Base-by-base conservation (phyloP, 53 echinoderm and acorn worm genomes). In the Paracentrotus lividus region DNA sequence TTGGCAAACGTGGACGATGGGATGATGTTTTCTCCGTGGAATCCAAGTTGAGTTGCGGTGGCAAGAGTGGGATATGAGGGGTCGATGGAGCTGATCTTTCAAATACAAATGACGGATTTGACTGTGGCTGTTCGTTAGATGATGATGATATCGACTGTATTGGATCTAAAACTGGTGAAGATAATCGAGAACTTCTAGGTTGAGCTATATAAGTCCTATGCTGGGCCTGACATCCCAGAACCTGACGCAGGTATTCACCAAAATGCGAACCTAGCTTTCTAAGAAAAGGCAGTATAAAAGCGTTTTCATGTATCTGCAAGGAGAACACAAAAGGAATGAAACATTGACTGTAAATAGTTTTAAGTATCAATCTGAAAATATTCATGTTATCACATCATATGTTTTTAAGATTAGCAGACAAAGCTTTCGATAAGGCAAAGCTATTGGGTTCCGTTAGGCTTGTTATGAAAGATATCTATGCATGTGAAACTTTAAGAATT, bases 151-250 rank as follows among this genome's bases (percentile, higher is more conserved):
- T 56, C 24, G 90, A 64, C 0, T 88, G 54, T 38, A 55, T 38
- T 31, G 88, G 57, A 33, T 88, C 56, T 33, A 88, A 57, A 33
- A 58, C 56, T 4, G 34, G 53, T 42, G 47, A 24, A 33, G 59
- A 88, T 58, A 55, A 85, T 14, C 49, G 49, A 31, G 88, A 88
- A 44, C 52, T 58, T 88, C 88, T 90, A 0, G 90, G 42, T 38
- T 51, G 72, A 18, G 72, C 91, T 43, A 27, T 53, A 8, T 32
- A 49, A 54, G 75, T 69, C 34, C 91, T 75, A 31, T 75, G 49
- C n/a, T 69, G 32, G 33, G 72, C 77, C 14, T 91, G 72, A 52
- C 91, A 91, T 69, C 91, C 49, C 69, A 91, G 72, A 32, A 91
- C 49, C 36, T 54, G 49, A 0, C 53, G 47, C 18, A 91, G 77